Evolutionary conservation across 2,113 vertebrate species (phyloP).

Genomic region (Apodemus speciosus): DNA sequence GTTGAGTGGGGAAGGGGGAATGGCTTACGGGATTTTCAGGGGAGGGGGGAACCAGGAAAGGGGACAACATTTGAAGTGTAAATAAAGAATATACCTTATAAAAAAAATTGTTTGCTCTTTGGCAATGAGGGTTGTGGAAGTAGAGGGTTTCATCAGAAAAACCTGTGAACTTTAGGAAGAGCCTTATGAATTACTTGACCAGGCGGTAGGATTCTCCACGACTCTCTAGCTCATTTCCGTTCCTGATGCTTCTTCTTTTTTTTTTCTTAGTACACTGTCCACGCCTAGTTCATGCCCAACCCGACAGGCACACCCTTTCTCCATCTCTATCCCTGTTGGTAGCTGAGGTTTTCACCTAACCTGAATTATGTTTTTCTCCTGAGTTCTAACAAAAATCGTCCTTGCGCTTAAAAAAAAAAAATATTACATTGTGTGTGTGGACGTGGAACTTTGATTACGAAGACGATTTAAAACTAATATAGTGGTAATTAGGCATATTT

Average conservation of each 20-base stretch:
- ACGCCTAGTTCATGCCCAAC: background rate
- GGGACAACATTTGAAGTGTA: too few species aligned
- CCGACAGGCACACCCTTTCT: background rate
- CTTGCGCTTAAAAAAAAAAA: background rate
- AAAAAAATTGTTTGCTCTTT: background rate
- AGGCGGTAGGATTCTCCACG: background rate
- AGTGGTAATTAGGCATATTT: background rate
- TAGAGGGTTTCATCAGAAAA: accelerated
- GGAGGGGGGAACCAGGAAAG: too few species aligned
- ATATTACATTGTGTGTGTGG: background rate
- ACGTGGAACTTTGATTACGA: background rate
- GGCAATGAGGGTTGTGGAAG: background rate
- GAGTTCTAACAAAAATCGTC: background rate
- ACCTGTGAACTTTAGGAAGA: background rate
- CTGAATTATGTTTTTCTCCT: background rate
- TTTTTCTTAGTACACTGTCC: too few species aligned
- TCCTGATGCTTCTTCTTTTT: background rate
- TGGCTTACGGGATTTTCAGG: too few species aligned
- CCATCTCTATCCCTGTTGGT: background rate
- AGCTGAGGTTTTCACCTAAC: background rate
- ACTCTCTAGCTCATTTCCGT: background rate
- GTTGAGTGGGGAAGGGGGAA: too few species aligned
- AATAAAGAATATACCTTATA: too few species aligned
- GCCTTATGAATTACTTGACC: background rate
- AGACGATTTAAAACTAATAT: background rate